Percentiles rank a stretch among this genome's conserved stretches.
phyloP scores from a whole-genome alignment of 1,140 invertebrate genomes.

The Halyomorpha halys region DNA sequence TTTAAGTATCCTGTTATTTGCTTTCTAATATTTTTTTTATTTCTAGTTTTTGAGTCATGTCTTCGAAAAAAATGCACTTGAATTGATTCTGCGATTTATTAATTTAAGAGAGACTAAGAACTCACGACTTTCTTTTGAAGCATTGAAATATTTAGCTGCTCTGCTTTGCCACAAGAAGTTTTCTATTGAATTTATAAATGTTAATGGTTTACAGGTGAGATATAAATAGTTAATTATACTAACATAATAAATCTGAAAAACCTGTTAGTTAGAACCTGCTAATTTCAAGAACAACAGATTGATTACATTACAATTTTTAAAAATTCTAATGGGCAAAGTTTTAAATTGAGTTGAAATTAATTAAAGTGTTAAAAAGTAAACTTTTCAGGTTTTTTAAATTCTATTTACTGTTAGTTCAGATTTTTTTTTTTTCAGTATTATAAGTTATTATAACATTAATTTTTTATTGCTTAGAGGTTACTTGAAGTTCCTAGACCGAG shows the following conservation, averaged over 20 bases:
- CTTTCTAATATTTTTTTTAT: slow-evolving; percentile 26
- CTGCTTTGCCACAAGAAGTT: slow-evolving; percentile 95
- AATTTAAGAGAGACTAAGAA: slow-evolving; percentile 79
- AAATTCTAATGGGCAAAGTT: too few relatives aligned
- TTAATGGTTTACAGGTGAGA: slow-evolving; percentile 65
- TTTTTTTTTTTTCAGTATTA: too few relatives aligned
- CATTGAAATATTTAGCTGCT: slow-evolving; percentile 83
- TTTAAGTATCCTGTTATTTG: background rate
- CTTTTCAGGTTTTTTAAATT: too few relatives aligned
- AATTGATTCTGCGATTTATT: slow-evolving; percentile 82
- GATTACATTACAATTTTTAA: too few relatives aligned
- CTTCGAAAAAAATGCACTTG: slow-evolving; percentile 83
- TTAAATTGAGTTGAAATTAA: too few relatives aligned
- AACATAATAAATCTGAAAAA: too few relatives aligned
- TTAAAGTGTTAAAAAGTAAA: too few relatives aligned
- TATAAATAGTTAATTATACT: background rate
- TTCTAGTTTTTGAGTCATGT: slow-evolving; percentile 73
- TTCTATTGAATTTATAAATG: slow-evolving; percentile 84
- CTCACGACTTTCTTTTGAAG: slow-evolving; percentile 87
- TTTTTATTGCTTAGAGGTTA: slow-evolving; percentile 46
- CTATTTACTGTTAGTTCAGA: too few relatives aligned
- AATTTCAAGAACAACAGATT: too few relatives aligned
- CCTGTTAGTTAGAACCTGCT: too few relatives aligned
- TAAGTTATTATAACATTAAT: background rate
- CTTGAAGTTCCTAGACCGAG: slow-evolving; percentile 83